Conservation (phyloP, 2,113 vertebrate genomes). For the Sus scrofa region DNA sequence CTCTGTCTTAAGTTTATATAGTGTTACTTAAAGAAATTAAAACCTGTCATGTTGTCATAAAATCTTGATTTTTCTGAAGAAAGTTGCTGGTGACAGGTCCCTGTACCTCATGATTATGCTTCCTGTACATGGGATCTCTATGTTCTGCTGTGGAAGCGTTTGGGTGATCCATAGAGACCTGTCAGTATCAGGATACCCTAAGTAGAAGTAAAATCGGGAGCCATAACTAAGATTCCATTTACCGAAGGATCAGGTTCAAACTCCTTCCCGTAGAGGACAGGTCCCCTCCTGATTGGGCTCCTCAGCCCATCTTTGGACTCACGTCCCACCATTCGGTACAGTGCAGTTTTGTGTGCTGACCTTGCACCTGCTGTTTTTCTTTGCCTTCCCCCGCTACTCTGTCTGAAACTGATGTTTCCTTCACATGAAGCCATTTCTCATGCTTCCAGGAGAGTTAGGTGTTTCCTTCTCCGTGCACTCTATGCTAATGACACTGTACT, state of each 20-base stretch:
- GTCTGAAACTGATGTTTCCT: conserved; percentile 47
- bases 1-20: background rate
- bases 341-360: background rate
- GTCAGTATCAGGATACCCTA: background rate
- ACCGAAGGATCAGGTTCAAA: background rate
- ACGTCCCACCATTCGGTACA: background rate
- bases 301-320: background rate
- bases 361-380: background rate
- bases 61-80: conserved; percentile 40
- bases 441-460: background rate
- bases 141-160: background rate
- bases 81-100: background rate
- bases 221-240: background rate
- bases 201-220: conserved; percentile 6
- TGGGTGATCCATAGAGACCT: background rate
- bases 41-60: conserved; percentile 3
- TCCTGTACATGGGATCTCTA: background rate
- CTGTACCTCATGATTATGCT: background rate
- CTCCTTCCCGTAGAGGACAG: background rate
- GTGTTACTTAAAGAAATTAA: conserved; percentile 23
- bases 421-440: background rate
- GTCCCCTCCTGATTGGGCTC: background rate
- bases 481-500: background rate
- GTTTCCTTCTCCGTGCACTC: background rate
- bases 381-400: background rate